These are phyloP conservation scores for Aphelocoma californica DNA, from an alignment of 2,797 vertebrate genomes.

Conservation along the genomic window DNA sequence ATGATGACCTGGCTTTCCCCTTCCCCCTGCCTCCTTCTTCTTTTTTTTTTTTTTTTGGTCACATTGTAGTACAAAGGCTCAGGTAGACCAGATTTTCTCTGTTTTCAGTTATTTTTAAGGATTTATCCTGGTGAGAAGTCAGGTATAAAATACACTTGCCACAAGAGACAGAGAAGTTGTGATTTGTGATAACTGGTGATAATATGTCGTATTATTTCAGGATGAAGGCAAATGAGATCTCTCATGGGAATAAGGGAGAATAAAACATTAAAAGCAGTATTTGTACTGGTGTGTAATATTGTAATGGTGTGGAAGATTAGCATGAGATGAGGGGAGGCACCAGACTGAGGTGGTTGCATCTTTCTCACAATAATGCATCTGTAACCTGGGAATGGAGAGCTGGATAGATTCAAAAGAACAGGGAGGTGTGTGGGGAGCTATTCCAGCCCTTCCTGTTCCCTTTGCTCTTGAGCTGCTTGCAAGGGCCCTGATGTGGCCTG, in stretches of 20 bases:
- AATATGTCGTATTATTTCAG: neutral
- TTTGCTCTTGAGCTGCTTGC: neutral
- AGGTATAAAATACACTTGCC: neutral
- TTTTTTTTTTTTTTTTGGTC: neutral
- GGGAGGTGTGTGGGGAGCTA: neutral
- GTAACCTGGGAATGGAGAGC: neutral
- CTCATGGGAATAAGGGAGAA: neutral
- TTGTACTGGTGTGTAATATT: neutral
- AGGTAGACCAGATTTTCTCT: neutral
- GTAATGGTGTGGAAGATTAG: neutral
- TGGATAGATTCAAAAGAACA: neutral
- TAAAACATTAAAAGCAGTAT: neutral
- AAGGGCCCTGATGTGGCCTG: accelerated
- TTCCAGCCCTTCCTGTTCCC: neutral
- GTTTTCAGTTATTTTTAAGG: neutral
- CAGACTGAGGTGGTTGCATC: neutral
- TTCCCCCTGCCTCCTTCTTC: accelerated
- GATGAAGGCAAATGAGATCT: neutral
- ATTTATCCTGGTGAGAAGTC: neutral
- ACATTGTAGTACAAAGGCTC: neutral
- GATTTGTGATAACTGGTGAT: neutral
- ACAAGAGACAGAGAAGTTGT: neutral
- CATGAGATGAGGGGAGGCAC: neutral
- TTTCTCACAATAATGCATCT: neutral
- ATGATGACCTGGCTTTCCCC: neutral